A percentile compares a stretch with the other conserved stretches of the same genome.
Conservation (phyloP, 2,888 invertebrate genomes). For the Sminthurides aquaticus region DNA sequence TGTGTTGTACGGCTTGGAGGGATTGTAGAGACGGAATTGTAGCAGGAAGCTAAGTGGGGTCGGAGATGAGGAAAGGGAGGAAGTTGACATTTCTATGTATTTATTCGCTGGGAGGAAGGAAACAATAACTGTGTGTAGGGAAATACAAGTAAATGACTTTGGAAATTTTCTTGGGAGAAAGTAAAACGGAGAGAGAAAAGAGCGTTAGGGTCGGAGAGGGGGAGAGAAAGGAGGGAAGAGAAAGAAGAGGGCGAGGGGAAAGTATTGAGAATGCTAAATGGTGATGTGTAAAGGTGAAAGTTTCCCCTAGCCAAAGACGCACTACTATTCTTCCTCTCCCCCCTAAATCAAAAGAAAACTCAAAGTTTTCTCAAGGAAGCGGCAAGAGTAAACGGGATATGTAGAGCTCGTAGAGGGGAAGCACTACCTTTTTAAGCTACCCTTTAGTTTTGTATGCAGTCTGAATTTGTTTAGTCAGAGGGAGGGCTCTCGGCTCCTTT, state of each 20-base stretch:
- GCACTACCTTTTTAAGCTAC: neutral
- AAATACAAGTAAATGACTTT: constrained; percentile 10
- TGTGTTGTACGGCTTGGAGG: no score
- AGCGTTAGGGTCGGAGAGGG: no score
- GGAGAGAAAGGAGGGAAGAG: neutral
- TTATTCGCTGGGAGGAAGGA: constrained; percentile 25
- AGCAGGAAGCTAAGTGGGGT: no score
- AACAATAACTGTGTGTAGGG: constrained; percentile 24
- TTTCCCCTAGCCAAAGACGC: neutral
- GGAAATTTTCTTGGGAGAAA: neutral
- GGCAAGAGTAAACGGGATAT: neutral
- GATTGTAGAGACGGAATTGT: no score
- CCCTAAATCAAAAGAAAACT: constrained; percentile 2
- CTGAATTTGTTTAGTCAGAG: neutral
- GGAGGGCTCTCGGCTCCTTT: neutral
- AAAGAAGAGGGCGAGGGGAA: neutral
- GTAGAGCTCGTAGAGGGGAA: no score
- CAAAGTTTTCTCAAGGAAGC: neutral
- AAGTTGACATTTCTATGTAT: constrained; percentile 9
- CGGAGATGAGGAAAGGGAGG: neutral
- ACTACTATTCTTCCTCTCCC: neutral
- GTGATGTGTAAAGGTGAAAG: constrained; percentile 2
- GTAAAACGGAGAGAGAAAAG: neutral
- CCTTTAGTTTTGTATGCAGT: neutral
- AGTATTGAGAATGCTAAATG: neutral